Evolutionary conservation across 1,140 invertebrate genomes (phyloP), one percentile per base, ranked within the genome.

Genomic region (Drosophila serrata): DNA sequence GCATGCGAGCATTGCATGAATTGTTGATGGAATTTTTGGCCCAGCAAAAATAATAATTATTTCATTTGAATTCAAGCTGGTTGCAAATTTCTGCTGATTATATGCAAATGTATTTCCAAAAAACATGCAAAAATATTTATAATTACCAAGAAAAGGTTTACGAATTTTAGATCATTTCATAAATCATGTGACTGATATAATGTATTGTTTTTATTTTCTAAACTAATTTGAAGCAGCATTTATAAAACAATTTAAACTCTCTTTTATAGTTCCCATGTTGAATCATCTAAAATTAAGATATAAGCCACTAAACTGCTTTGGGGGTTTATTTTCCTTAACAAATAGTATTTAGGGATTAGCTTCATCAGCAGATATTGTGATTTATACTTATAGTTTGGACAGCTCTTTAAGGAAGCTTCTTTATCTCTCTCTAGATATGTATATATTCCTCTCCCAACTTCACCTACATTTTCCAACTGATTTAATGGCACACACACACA

Each of bases 11-110:
- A 35, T 53, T 72, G 58, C 67, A 57, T 67, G 57, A 63, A 75
- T 75, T 87, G 58, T 57, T 70, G 55, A 76, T 76, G 73, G 35
- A 67, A 68, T 68, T 59, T 75, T 60, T 39, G 56, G 48, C n/a
- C 31, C 35, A 35, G 46, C 42, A 53, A 67, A 63, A 68, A 82
- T 82, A 63, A 77, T 76, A 85, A 84, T 82, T 87, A 82, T 75
- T 81, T 81, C 31, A 81, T 65, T 81, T 60, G 49, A 74, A 73
- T 73, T 78, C 46, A 24, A 53, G 49, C 59, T 46, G 56, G 15
- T 65, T 31, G 17, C 17, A 57, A 49, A 46, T 68, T 60, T 35
- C 1, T 31, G n/a, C 22, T 22, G 39, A 29, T 29, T 12, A 60
- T 24, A 57, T 57, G 48, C 27, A 63, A 63, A 63, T 63, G 19